phyloP scores from a whole-genome alignment of 2,888 invertebrate genomes.

The Amphiduros pacificus region DNA sequence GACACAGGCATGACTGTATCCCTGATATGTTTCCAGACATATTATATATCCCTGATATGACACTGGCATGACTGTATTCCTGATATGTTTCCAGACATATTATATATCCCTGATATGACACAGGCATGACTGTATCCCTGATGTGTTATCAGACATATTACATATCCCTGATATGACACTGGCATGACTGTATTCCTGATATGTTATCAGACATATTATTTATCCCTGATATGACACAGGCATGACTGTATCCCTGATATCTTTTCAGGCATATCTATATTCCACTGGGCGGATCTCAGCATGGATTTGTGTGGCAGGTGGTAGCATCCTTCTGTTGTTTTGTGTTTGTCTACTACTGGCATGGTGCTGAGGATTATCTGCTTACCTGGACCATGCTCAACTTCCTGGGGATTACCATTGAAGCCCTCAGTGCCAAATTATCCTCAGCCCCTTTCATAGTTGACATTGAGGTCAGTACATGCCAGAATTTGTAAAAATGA shows the following conservation, averaged over 20 bases:
- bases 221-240: no score
- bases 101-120: no score
- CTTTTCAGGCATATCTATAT: constrained; percentile 80
- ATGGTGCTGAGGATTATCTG: constrained; percentile 77
- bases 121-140: no score
- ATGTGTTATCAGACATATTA: no score
- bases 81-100: no score
- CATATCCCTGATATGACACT: no score
- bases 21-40: no score
- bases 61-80: no score
- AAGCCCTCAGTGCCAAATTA: constrained; percentile 9
- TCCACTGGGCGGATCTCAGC: constrained; percentile 65
- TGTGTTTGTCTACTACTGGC: constrained; percentile 86
- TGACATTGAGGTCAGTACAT: not conserved
- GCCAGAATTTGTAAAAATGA: not conserved
- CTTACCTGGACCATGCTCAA: constrained; percentile 88
- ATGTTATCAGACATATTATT: no score
- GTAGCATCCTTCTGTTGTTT: constrained; percentile 78
- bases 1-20: no score
- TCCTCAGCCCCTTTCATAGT: not conserved
- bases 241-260: not conserved
- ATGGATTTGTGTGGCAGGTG: constrained; percentile 60
- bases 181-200: no score
- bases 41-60: no score
- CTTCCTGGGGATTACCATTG: constrained; percentile 67